Evolutionary conservation across 2,888 invertebrate genomes (phyloP), one percentile per base, ranked within the genome.

Genomic region (Aplocera efformata): DNA sequence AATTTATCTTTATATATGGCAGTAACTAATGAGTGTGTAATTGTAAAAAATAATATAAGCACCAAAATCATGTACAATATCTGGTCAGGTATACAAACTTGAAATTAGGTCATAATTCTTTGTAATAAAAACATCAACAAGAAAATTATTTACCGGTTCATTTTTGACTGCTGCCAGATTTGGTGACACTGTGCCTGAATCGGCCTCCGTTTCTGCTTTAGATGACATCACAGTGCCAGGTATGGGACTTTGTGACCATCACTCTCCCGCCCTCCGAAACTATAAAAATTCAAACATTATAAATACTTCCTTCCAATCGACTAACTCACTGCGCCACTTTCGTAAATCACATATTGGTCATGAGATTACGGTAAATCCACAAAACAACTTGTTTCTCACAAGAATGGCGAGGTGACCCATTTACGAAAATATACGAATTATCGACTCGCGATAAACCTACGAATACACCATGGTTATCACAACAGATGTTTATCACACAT

Each of bases 331-430:
- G 53, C 55, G 35, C 42, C 38, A 53, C 56, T 56, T 53, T 45
- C 36, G 9, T 45, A 52, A 48, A 49, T 47, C 47, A 51, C 59
- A 54, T 45, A 50, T 51, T 50, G 58, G 47, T 51, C 49, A 45
- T 56, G 46, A 48, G 48, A 58, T 59, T 58, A 60, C 57, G 53
- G 60, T 48, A 58, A 74, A 69, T 71, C 68, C 68, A 73, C 67
- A 63, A 69, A 72, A 71, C 71, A 76, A 81, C 66, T 71, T 64
- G 72, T 65, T 75, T 75, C 73, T 70, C 63, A 58, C 67, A 78
- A 73, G 83, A 85, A 88, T 86, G 86, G 86, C 86, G 86, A 86
- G 83, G 76, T 88, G 88, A 88, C 88, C 88, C 80, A 88, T 88
- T 86, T 88, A 86, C 81, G 78, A 86, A 85, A 83, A 85, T 83